Evolutionary conservation across 2,797 vertebrate genomes (phyloP).

Genomic region (Pterois miles): DNA sequence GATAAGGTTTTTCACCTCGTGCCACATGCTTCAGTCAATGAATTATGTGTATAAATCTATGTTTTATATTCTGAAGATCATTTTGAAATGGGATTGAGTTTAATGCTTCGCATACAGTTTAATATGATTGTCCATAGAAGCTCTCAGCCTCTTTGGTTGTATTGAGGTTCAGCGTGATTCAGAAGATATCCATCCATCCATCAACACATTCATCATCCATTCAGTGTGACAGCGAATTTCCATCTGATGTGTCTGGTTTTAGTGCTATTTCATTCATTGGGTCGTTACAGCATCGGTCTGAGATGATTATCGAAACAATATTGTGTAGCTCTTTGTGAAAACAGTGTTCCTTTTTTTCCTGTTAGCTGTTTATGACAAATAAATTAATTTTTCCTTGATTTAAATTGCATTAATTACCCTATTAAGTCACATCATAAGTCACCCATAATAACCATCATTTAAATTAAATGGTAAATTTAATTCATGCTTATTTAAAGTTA

Average conservation of each 20-base stretch:
- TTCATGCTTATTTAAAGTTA: too few species aligned
- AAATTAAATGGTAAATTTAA: too few species aligned
- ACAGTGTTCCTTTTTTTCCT: too few species aligned
- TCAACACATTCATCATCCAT: neutral
- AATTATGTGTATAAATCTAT: neutral
- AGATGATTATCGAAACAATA: neutral
- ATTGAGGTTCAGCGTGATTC: neutral
- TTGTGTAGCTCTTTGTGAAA: fast-evolving
- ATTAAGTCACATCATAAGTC: too few species aligned
- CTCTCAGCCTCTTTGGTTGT: neutral
- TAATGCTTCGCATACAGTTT: conserved; percentile 29
- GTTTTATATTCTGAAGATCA: conserved; percentile 6
- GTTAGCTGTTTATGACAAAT: too few species aligned
- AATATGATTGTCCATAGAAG: conserved; percentile 25
- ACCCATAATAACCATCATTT: too few species aligned
- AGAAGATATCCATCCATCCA: neutral
- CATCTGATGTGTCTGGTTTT: neutral
- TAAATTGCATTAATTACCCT: neutral
- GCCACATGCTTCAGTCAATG: neutral
- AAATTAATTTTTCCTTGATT: neutral
- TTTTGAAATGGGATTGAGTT: conserved; percentile 31
- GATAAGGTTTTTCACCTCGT: neutral
- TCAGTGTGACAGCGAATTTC: neutral
- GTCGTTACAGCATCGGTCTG: neutral
- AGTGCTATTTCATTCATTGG: neutral